Base-by-base conservation (phyloP, 1,140 invertebrate genomes). In the Drosophila quadrilineata region DNA sequence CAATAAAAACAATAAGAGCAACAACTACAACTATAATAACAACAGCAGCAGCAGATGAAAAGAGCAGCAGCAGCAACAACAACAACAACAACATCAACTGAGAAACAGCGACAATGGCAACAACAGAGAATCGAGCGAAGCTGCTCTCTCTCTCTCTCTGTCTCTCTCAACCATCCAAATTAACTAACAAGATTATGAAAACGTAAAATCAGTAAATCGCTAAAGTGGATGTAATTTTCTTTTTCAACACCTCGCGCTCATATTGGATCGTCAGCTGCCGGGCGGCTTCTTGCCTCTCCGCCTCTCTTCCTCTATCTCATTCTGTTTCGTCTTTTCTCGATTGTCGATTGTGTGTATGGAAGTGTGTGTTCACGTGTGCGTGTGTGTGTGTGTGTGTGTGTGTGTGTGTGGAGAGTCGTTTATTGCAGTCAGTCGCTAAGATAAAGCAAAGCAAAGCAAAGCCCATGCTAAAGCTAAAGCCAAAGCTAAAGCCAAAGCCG, bases 101-200 rank as follows among this genome's bases (percentile, higher is more conserved):
- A 10, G 10, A 33, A 33, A 12, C 16, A 19, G n/a, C n/a, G n/a
- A n/a, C n/a, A n/a, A n/a, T n/a, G n/a, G n/a, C n/a, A n/a, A n/a
- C 36, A 19, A 19, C 16, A 24, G 43, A 53, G 45, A 74, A 62
- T 48, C 58, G 70, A 49, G 65, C 40, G 29, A 66, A 67, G 48
- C 65, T 58, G n/a, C n/a, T n/a, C n/a, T n/a, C n/a, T n/a, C n/a
- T n/a, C n/a, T n/a, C n/a, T n/a, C n/a, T n/a, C n/a, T n/a, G n/a
- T n/a, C 43, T 40, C 14, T 33, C 65, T 67, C 60, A 85, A 73
- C 59, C 77, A 79, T 53, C 71, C 74, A 85, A 85, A 79, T 85
- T 85, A 85, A 86, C 80, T 85, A 85, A 85, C 79, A 85, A 85
- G 79, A 85, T 85, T 85, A 85, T 85, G 79, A 85, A 85, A 85